Evolutionary conservation across 2,888 invertebrate species (phyloP).

Genomic region (Meteorus colon): DNA sequence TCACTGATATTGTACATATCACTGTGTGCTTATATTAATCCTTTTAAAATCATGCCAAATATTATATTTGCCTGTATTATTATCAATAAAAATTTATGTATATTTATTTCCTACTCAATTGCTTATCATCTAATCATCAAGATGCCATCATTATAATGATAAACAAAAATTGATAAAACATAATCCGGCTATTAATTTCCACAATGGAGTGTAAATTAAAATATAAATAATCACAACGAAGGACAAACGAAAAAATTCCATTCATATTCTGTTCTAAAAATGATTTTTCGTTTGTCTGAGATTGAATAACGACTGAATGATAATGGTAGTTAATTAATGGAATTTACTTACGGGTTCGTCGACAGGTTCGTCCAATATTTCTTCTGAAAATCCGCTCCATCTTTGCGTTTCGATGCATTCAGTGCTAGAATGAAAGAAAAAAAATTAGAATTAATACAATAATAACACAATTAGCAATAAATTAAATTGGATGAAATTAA

Average conservation of each 20-base stretch:
- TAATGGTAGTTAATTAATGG: not conserved
- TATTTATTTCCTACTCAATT: not conserved
- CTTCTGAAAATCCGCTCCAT: constrained; percentile 59
- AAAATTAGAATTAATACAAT: not conserved
- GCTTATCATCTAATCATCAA: constrained; percentile 10
- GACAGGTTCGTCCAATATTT: constrained; percentile 65
- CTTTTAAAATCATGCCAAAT: too few species aligned
- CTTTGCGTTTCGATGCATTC: constrained; percentile 55
- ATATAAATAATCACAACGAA: not conserved
- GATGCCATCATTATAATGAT: not conserved
- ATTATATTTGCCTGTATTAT: too few species aligned
- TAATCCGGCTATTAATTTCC: constrained; percentile 4
- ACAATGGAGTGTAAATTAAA: not conserved
- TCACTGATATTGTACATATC: too few species aligned
- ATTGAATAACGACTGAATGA: not conserved
- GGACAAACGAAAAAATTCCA: not conserved
- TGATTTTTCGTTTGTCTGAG: not conserved
- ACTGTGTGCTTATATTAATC: too few species aligned
- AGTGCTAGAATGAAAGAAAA: constrained; percentile 50
- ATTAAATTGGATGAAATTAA: constrained; percentile 8
- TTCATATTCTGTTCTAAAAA: not conserved
- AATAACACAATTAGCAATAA: not conserved
- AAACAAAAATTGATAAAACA: not conserved
- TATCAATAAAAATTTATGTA: too few species aligned
- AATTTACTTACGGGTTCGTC: constrained; percentile 63